Evolutionary conservation across 2,888 invertebrate genomes (phyloP).

Genomic region (Ditula angustiorana): DNA sequence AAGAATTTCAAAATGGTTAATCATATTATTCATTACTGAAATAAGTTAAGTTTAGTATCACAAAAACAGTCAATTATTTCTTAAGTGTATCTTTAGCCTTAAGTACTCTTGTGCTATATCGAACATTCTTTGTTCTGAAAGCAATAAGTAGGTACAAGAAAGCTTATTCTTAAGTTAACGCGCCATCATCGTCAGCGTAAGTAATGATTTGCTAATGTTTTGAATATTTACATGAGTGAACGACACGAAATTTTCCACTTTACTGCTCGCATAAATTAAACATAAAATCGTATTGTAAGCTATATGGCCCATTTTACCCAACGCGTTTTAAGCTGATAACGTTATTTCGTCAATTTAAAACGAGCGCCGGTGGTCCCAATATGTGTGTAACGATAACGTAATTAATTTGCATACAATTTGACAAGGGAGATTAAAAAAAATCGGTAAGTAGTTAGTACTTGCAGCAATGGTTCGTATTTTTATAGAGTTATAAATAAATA

Average conservation of each 20-base stretch:
- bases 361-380: constrained; percentile 10
- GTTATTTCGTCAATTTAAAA: constrained; percentile 7
- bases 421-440: not conserved
- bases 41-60: no score
- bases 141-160: not conserved
- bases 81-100: no score
- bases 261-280: not conserved
- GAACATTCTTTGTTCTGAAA: no score
- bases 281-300: constrained; percentile 1
- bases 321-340: constrained; percentile 3
- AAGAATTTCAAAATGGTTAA: not conserved
- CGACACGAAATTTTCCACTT: not conserved
- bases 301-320: not conserved
- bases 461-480: no score
- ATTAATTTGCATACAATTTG: not conserved
- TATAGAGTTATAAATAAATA: not conserved
- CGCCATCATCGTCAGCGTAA: not conserved
- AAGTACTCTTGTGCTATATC: no score
- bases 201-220: not conserved
- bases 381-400: not conserved
- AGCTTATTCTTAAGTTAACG: not conserved
- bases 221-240: not conserved
- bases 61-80: no score
- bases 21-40: not conserved
- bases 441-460: not conserved